Percentiles rank a stretch among this genome's conserved stretches.
Evolutionary conservation across 2,113 vertebrate genomes (phyloP).

Genomic region (Rallus limicola): DNA sequence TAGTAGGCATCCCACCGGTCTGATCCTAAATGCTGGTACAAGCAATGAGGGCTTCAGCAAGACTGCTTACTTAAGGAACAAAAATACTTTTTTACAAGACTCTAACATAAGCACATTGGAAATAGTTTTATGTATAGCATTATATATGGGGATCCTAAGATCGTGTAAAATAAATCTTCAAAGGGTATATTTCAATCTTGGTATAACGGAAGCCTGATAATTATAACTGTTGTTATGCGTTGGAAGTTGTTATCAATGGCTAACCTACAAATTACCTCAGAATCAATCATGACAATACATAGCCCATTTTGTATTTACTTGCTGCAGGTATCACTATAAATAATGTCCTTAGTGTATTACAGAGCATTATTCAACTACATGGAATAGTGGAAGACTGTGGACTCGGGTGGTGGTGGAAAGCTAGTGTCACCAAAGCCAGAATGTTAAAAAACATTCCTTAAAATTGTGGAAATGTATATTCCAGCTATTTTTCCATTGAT

Average conservation of each 20-base stretch:
- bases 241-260: background rate
- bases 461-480: background rate
- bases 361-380: background rate
- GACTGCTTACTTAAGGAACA: background rate
- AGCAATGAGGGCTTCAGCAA: background rate
- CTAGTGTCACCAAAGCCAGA: background rate
- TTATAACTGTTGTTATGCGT: background rate
- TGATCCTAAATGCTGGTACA: background rate
- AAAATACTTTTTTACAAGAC: background rate
- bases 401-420: background rate
- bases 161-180: background rate
- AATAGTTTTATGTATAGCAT: background rate
- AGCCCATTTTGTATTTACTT: background rate
- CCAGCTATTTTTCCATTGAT: background rate
- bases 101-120: background rate
- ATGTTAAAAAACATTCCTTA: background rate
- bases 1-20: background rate
- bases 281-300: background rate
- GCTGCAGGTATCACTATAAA: background rate
- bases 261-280: background rate
- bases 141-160: background rate
- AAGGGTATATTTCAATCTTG: background rate
- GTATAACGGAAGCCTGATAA: background rate
- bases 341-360: background rate
- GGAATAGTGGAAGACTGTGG: background rate